Percentiles rank a stretch among this genome's conserved stretches.
These are phyloP conservation scores for Caradrina kadenii DNA, from an alignment of 2,888 invertebrate genomes.

Conservation along the genomic window DNA sequence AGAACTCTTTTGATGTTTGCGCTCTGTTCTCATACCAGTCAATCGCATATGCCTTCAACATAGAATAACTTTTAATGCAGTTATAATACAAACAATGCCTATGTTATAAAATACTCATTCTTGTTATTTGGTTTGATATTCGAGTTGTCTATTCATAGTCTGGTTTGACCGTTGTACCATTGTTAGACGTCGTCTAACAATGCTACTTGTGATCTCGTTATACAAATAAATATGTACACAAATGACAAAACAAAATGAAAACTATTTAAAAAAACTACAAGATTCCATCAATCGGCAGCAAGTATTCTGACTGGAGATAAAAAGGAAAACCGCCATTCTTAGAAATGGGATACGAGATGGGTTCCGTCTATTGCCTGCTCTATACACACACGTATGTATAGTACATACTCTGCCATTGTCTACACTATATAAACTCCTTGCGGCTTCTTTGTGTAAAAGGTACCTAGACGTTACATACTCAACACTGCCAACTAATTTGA, in stretches of 20 bases:
- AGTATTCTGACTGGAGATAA: slow-evolving; percentile 64
- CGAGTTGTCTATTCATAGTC: neutral
- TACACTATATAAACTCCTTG: slow-evolving; percentile 55
- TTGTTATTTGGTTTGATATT: slow-evolving; percentile 18
- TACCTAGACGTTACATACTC: slow-evolving; percentile 23
- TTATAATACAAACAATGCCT: slow-evolving; percentile 24
- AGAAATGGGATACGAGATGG: slow-evolving; percentile 65
- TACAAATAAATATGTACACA: slow-evolving; percentile 26
- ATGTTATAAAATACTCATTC: neutral
- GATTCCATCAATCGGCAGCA: slow-evolving; percentile 67
- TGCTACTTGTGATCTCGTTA: neutral
- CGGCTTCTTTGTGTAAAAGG: slow-evolving; percentile 50
- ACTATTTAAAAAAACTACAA: slow-evolving; percentile 57
- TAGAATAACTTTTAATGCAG: slow-evolving; percentile 47
- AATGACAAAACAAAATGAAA: slow-evolving; percentile 53
- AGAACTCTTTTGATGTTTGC: slow-evolving; percentile 54
- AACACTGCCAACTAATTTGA: slow-evolving; percentile 45
- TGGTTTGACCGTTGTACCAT: neutral
- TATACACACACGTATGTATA: slow-evolving; percentile 37
- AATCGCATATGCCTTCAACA: slow-evolving; percentile 48
- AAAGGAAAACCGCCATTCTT: slow-evolving; percentile 67
- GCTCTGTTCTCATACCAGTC: slow-evolving; percentile 61
- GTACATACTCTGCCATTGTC: slow-evolving; percentile 42
- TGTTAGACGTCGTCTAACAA: too few relatives aligned
- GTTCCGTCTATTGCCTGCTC: slow-evolving; percentile 49